Evolutionary conservation across 2,797 vertebrate species (phyloP), one percentile per base, ranked within the genome.

Genomic region (Acanthis flammea): DNA sequence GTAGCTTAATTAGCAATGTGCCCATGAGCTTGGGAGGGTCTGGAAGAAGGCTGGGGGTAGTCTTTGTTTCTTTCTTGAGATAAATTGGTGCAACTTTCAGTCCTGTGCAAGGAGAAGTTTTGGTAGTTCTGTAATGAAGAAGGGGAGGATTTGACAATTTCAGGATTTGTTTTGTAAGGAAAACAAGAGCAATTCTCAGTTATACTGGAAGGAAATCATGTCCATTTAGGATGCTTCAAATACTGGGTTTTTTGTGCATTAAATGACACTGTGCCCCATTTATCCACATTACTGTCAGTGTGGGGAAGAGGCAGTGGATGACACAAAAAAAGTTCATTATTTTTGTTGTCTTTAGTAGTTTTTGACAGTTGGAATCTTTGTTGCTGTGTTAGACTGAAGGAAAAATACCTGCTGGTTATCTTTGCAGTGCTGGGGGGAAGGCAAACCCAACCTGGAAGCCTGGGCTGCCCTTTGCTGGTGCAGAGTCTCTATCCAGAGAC

Each of bases 61-160:
- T 7, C 6, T 12, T 3, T 22, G 18, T 41, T 77, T 48, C 6
- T 83, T 24, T 51, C 35, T 42, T 73, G 48, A 74, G 66, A 75
- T 27, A 42, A 19, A 25, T 2, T 4, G 18, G 1, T 62, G 13
- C 50, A 66, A 37, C 23, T 31, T 42, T 0, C 1, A 30, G 8
- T 60, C 7, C 6, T 6, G 41, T 75, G 33, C 30, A 41, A 31
- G 31, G 45, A 54, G 19, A 5, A 39, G 14, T 12, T 17, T 63
- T 33, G 55, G 16, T 68, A 42, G 75, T 33, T 19, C 25, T 58
- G 21, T 42, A 19, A 23, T 39, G 19, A 73, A 39, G 37, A 25
- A 65, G 6, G 10, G 30, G 14, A 7, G 78, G 58, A 77, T 78
- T 63, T 45, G 85, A 31, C 17, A 4, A 2, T 57, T 86, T 53